Percentiles rank a stretch among this genome's conserved stretches.
These are phyloP conservation scores for Melipona bicolor DNA, from an alignment of 2,888 invertebrate genomes.

Conservation along the genomic window DNA sequence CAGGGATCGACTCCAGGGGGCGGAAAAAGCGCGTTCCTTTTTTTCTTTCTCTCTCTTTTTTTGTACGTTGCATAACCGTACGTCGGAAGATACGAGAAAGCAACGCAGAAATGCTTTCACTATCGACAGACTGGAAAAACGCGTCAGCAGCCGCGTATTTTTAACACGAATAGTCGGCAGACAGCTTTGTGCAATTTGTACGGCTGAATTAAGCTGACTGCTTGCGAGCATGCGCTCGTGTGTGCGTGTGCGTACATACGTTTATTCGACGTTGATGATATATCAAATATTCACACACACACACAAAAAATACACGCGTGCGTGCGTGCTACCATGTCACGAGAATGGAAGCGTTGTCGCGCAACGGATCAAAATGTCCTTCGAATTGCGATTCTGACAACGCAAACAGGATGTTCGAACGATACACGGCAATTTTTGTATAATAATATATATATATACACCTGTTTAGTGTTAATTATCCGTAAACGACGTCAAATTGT, in stretches of 20 bases:
- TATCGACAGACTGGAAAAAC: constrained; percentile 63
- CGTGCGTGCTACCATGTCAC: neutral
- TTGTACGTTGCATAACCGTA: constrained; percentile 15
- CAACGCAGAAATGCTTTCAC: constrained; percentile 54
- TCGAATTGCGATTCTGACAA: constrained; percentile 50
- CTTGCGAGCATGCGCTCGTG: constrained; percentile 10
- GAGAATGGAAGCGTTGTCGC: constrained; percentile 39
- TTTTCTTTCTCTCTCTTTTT: neutral
- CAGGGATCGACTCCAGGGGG: neutral
- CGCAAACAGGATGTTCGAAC: constrained; percentile 61
- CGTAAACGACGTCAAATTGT: no score
- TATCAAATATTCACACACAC: no score
- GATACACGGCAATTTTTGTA: constrained; percentile 52
- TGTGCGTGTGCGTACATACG: neutral
- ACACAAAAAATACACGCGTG: neutral
- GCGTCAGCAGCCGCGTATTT: constrained; percentile 44
- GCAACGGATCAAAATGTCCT: constrained; percentile 50
- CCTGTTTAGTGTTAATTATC: no score
- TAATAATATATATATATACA: neutral
- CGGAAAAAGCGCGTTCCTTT: neutral
- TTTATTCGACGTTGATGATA: neutral
- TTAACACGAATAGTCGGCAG: constrained; percentile 49
- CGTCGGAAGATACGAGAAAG: constrained; percentile 40
- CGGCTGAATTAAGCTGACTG: constrained; percentile 50
- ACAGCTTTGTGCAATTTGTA: constrained; percentile 59